Evolutionary conservation across 2,797 vertebrate species (phyloP).

Genomic region (Todus mexicanus): DNA sequence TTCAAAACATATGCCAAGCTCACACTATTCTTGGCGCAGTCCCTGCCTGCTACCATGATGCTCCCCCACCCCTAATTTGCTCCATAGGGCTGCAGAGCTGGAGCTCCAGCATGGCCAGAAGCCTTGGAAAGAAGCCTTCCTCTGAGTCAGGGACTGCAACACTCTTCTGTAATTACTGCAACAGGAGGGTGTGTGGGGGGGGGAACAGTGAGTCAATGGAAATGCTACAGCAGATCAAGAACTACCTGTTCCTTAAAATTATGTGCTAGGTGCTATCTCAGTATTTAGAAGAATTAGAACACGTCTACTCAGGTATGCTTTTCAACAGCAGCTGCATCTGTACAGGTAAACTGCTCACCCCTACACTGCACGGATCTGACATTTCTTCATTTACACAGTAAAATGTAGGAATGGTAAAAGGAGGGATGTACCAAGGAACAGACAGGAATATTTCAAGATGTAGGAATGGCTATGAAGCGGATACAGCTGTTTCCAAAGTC

Average conservation of each 20-base stretch:
- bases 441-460: not conserved
- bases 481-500: not conserved
- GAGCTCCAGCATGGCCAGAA: not conserved
- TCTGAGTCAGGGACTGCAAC: conserved; percentile 32
- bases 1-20: not conserved
- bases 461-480: not conserved
- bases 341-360: not conserved
- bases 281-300: not conserved
- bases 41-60: not conserved
- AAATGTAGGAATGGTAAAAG: not conserved
- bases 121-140: not conserved
- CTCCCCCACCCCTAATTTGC: not conserved
- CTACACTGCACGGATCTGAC: not conserved
- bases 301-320: not conserved
- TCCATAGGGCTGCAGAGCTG: not conserved
- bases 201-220: conserved; percentile 24
- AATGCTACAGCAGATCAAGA: not conserved
- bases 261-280: not conserved
- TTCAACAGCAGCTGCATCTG: not conserved
- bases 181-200: not conserved
- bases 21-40: not conserved
- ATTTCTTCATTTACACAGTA: not conserved
- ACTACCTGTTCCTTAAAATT: conserved; percentile 36
- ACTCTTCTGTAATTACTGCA: conserved; percentile 10
- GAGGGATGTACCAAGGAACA: not conserved